Base-by-base conservation (phyloP, 2,888 invertebrate species). In the Cosmia trapezina region DNA sequence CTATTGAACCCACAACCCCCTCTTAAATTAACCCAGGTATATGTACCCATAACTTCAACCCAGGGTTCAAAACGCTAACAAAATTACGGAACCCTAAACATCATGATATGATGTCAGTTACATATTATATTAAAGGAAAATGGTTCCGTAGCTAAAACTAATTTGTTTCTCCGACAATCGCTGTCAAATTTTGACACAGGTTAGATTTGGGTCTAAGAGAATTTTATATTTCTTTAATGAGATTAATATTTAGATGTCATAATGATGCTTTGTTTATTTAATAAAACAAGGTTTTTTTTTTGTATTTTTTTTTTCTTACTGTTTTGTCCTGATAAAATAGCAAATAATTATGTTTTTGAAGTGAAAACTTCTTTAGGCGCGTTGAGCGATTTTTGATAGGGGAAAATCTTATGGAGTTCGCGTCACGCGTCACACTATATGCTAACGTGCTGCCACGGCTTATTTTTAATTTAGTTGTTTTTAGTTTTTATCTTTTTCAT, bases 121-220 rank as follows among this genome's bases (percentile, higher is more conserved):
- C 60, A 69, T 67, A 83, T 81, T 68, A 68, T 83, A 72, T 72
- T 83, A 77, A 76, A 77, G 74, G 74, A 62, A 37, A 78, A 80
- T 65, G 81, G 80, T 72, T 73, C 68, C 43, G 74, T 69, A 74
- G 53, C 61, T 66, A 54, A 82, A 85, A 82, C 84, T 86, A 85
- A 87, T 87, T 86, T 84, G 76, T 61, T 70, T 59, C 70, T 68
- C 65, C 71, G 78, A 85, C 82, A 85, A 84, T 83, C 70, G 65
- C 80, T 86, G 87, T 87, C 88, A 83, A 64, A 76, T 28, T 76
- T 79, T 87, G 87, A 87, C 80, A 72, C 47, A 81, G 87, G 87
- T 86, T 80, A 74, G 45, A 62, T 64, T 60, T 37, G 70, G 54
- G 45, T 57, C 49, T 57, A 9, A 43, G 74, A 62, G 66, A 60